Evolutionary conservation across 2,797 vertebrate genomes (phyloP).

Genomic region (Muscicapa striata): DNA sequence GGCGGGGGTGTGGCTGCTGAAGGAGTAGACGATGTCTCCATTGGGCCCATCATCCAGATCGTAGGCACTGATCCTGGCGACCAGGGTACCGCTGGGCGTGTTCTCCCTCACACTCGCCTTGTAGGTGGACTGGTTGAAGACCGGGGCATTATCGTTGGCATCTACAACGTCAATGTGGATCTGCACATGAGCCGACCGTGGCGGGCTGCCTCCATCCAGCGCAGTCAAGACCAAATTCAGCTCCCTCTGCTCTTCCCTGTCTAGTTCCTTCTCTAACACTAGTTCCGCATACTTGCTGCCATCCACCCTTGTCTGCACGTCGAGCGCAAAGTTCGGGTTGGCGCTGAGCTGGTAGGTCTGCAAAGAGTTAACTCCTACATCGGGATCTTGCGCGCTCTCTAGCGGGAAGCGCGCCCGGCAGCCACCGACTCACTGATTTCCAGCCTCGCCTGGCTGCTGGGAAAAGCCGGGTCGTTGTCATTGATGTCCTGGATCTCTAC

Average conservation of each 20-base stretch:
- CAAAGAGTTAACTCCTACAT: conserved; percentile 79
- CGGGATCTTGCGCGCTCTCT: conserved; percentile 81
- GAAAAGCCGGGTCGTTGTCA: conserved; percentile 85
- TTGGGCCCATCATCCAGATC: conserved; percentile 79
- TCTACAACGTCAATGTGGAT: conserved; percentile 73
- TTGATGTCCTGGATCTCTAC: conserved; percentile 86
- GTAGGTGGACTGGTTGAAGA: conserved; percentile 79
- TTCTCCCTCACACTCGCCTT: conserved; percentile 73
- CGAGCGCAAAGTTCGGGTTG: conserved; percentile 74
- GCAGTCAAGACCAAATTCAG: conserved; percentile 74
- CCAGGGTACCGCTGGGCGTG: conserved; percentile 45
- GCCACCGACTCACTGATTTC: conserved; percentile 79
- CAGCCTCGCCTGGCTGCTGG: conserved; percentile 71
- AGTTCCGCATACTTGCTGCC: conserved; percentile 77
- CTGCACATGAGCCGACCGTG: conserved; percentile 71
- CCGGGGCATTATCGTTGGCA: conserved; percentile 74
- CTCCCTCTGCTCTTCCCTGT: conserved; percentile 73
- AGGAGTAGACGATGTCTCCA: conserved; percentile 76
- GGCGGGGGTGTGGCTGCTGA: conserved; percentile 75
- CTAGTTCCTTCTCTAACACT: conserved; percentile 74
- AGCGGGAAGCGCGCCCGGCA: conserved; percentile 79
- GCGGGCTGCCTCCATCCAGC: conserved; percentile 74
- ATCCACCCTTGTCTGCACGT: conserved; percentile 76
- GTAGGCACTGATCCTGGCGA: conserved; percentile 60
- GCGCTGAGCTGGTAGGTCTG: conserved; percentile 77